phyloP scores from a whole-genome alignment of 2,113 vertebrate genomes.

The Isichthys henryi region DNA sequence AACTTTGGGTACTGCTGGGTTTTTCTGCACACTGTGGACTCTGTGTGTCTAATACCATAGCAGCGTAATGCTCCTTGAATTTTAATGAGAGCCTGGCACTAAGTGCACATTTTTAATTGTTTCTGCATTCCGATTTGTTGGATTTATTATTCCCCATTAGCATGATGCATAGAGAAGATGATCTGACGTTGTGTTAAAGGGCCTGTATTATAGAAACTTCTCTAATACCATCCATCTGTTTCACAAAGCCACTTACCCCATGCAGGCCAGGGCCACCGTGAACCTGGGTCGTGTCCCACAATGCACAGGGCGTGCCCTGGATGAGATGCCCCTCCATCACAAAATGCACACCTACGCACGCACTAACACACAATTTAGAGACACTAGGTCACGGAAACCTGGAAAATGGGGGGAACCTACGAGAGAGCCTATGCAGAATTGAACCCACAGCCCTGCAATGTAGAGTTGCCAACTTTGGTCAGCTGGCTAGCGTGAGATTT shows the following conservation, averaged over 20 bases:
- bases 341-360: background rate
- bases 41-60: background rate
- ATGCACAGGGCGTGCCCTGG: background rate
- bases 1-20: background rate
- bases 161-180: background rate
- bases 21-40: background rate
- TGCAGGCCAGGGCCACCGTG: background rate
- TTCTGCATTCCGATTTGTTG: background rate
- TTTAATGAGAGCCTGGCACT: background rate
- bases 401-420: background rate
- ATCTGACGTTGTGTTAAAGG: background rate
- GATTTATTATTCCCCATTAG: background rate
- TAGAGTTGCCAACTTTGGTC: too few species aligned
- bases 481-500: too few species aligned
- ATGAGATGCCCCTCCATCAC: background rate
- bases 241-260: background rate
- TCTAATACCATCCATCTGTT: background rate
- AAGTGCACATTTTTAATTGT: background rate
- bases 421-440: background rate
- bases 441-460: background rate
- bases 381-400: background rate
- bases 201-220: background rate
- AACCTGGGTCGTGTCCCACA: background rate
- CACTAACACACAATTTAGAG: background rate
- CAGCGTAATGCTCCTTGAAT: background rate